Conservation (phyloP, 2,113 vertebrate genomes). For the Tichodroma muraria region DNA sequence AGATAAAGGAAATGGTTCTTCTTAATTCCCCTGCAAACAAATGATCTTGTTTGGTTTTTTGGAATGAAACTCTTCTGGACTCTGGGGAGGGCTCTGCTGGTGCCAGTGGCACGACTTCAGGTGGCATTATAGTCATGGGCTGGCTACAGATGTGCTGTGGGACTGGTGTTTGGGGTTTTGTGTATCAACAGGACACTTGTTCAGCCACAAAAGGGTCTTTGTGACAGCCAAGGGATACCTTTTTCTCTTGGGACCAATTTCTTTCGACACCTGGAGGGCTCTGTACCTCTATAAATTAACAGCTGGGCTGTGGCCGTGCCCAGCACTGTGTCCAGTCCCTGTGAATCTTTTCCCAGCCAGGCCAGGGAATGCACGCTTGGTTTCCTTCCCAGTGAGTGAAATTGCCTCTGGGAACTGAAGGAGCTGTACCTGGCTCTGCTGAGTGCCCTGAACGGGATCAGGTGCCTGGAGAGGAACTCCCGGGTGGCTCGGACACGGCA, state of each 20-base stretch:
- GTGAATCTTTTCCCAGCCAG: background rate
- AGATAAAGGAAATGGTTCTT: background rate
- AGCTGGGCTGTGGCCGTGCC: background rate
- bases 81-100: background rate
- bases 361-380: background rate
- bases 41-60: background rate
- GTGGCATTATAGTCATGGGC: rapidly evolving
- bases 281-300: background rate
- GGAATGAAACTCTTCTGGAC: background rate
- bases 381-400: background rate
- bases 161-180: background rate
- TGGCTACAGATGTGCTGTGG: background rate
- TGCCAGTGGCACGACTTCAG: background rate
- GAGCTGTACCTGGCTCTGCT: background rate
- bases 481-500: background rate
- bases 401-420: background rate
- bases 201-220: background rate
- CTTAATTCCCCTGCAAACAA: background rate
- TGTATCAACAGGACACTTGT: background rate
- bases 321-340: rapidly evolving
- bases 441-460: background rate
- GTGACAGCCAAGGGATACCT: background rate
- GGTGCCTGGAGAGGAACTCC: background rate
- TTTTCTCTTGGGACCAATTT: background rate
- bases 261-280: background rate